A percentile compares a stretch with the other conserved stretches of the same genome.
Evolutionary conservation across 2,113 vertebrate genomes (phyloP).

Genomic region (Corythoichthys haematopterus): DNA sequence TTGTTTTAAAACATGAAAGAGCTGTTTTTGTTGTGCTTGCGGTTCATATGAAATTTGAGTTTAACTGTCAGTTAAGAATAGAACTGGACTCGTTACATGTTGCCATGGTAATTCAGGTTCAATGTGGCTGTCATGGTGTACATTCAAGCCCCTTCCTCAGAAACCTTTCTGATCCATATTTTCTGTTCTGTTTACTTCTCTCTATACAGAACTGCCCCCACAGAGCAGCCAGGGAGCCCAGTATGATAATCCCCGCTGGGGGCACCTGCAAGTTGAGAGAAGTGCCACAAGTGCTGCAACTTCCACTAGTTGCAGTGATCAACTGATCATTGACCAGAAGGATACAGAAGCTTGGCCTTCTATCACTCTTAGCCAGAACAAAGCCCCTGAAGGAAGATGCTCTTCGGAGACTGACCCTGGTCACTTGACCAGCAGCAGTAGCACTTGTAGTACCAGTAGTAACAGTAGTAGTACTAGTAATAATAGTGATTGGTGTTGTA

Average conservation of each 20-base stretch:
- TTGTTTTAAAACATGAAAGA: neutral
- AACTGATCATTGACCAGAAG: constrained; percentile 86
- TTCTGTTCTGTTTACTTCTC: constrained; percentile 15
- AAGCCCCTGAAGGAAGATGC: constrained; percentile 89
- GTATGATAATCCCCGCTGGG: constrained; percentile 95
- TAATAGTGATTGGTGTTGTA: constrained; percentile 61
- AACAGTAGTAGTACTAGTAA: constrained; percentile 68
- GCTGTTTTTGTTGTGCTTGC: neutral
- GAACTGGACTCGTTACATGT: constrained; percentile 19
- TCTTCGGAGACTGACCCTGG: constrained; percentile 83
- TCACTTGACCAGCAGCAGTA: constrained; percentile 78
- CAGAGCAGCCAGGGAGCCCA: constrained; percentile 86
- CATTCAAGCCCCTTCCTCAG: constrained; percentile 4
- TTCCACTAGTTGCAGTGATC: constrained; percentile 84
- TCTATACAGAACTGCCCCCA: constrained; percentile 74
- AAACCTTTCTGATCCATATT: constrained; percentile 21
- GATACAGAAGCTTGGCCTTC: constrained; percentile 93
- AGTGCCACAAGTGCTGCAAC: constrained; percentile 75
- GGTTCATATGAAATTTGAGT: neutral
- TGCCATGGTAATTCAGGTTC: constrained; percentile 37
- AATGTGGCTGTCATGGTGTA: constrained; percentile 36
- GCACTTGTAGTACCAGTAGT: constrained; percentile 65
- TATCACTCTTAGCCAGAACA: constrained; percentile 77
- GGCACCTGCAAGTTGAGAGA: constrained; percentile 81
- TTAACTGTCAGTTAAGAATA: constrained; percentile 1